Evolutionary conservation across 2,797 vertebrate genomes (phyloP).

Genomic region (Anabas testudineus): DNA sequence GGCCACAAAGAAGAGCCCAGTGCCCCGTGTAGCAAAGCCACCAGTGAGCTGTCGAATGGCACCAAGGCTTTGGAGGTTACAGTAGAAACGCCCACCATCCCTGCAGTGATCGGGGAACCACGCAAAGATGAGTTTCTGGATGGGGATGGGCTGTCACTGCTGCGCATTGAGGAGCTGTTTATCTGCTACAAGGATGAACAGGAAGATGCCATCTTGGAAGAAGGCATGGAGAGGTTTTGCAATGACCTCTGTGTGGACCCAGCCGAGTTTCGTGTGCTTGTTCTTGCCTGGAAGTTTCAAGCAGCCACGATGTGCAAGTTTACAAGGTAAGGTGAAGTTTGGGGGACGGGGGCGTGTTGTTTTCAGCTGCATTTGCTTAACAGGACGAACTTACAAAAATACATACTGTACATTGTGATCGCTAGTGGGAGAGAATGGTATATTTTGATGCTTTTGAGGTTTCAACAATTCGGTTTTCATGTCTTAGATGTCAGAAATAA

Average conservation of each 20-base stretch:
- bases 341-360: not conserved
- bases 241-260: slow-evolving; percentile 97
- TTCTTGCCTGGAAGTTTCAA: slow-evolving; percentile 99
- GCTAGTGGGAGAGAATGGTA: not conserved
- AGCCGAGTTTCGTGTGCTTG: slow-evolving; percentile 96
- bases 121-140: slow-evolving; percentile 85
- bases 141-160: slow-evolving; percentile 88
- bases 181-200: slow-evolving; percentile 94
- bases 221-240: slow-evolving; percentile 99
- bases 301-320: slow-evolving; percentile 99
- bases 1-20: slow-evolving; percentile 90
- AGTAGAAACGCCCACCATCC: slow-evolving; percentile 85
- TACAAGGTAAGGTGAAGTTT: slow-evolving; percentile 89
- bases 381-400: slow-evolving; percentile 24
- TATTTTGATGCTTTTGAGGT: not conserved
- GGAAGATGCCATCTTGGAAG: slow-evolving; percentile 96
- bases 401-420: not conserved
- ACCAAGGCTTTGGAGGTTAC: slow-evolving; percentile 91
- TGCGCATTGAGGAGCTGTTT: slow-evolving; percentile 92
- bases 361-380: slow-evolving; percentile 13
- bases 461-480: not conserved
- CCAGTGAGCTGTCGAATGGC: slow-evolving; percentile 93
- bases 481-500: not conserved
- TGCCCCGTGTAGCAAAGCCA: slow-evolving; percentile 86
- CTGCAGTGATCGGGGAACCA: slow-evolving; percentile 81